Conservation (phyloP, 23 tunicate species). For the Clavelina lepadiformis region DNA sequence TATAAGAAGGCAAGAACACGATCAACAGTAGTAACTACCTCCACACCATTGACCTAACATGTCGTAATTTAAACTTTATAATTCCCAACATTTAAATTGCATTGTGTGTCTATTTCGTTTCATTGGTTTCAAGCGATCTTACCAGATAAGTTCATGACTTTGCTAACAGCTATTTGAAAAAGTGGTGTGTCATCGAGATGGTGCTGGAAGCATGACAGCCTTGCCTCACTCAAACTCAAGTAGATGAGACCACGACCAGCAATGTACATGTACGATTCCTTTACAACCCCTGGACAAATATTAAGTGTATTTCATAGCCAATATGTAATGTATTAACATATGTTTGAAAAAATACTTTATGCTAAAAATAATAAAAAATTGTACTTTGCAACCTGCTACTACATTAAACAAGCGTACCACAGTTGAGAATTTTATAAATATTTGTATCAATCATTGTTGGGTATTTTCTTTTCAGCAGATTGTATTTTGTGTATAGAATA, state of each 20-base stretch:
- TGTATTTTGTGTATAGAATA: conserved; percentile 79
- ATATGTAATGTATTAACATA: background rate
- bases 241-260: conserved; percentile 62
- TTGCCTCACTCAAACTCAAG: conserved; percentile 82
- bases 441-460: conserved; percentile 36
- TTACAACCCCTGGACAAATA: conserved; percentile 52
- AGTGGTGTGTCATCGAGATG: conserved; percentile 87
- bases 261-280: conserved; percentile 82
- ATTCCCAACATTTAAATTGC: too few species aligned
- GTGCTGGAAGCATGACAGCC: conserved; percentile 80
- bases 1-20: too few species aligned
- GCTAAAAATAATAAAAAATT: background rate
- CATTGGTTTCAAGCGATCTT: background rate
- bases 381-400: background rate
- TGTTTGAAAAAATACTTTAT: background rate
- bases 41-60: too few species aligned
- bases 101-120: background rate
- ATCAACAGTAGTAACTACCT: too few species aligned
- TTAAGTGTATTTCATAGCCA: background rate
- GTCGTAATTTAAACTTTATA: too few species aligned
- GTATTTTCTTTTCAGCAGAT: conserved; percentile 59
- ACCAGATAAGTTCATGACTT: conserved; percentile 65
- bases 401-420: conserved; percentile 40
- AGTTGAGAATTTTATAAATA: conserved; percentile 71
- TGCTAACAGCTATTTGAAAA: conserved; percentile 72